Evolutionary conservation across 2,888 invertebrate genomes (phyloP).

Genomic region (Ichneumoninae sp.): DNA sequence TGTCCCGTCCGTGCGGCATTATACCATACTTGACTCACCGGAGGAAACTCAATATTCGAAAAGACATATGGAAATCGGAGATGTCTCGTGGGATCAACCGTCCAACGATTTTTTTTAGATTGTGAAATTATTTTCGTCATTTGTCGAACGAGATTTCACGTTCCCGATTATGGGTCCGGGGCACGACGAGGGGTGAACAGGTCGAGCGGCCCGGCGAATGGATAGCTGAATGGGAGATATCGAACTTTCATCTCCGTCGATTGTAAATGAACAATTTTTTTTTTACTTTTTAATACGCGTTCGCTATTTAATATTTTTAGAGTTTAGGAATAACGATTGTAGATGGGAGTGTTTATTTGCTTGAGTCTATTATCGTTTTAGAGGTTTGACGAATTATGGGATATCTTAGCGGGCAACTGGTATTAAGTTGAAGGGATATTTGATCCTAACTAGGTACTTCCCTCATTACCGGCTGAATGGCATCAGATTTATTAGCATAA

Average conservation of each 20-base stretch:
- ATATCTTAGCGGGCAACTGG: neutral
- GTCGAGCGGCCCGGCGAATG: neutral
- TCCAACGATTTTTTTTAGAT: constrained; percentile 41
- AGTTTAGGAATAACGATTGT: neutral
- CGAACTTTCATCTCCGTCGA: constrained; percentile 1
- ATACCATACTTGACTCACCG: constrained; percentile 2
- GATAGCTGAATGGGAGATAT: neutral
- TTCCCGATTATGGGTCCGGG: neutral
- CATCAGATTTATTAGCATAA: constrained; percentile 14
- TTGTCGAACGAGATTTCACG: constrained; percentile 18
- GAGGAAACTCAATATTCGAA: constrained; percentile 29
- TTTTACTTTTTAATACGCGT: neutral
- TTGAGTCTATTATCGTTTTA: neutral
- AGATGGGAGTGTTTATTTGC: neutral
- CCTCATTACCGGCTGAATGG: constrained; percentile 31
- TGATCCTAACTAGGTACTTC: constrained; percentile 19
- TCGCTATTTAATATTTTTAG: neutral
- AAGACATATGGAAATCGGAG: constrained; percentile 55
- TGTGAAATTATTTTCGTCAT: constrained; percentile 50
- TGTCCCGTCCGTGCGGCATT: neutral
- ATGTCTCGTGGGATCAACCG: constrained; percentile 34
- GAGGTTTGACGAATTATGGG: neutral
- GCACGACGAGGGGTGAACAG: neutral
- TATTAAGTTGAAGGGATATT: constrained; percentile 4
- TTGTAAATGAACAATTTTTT: neutral